Base-by-base conservation (phyloP, 2,888 invertebrate species). In the Brenthis hecate region DNA sequence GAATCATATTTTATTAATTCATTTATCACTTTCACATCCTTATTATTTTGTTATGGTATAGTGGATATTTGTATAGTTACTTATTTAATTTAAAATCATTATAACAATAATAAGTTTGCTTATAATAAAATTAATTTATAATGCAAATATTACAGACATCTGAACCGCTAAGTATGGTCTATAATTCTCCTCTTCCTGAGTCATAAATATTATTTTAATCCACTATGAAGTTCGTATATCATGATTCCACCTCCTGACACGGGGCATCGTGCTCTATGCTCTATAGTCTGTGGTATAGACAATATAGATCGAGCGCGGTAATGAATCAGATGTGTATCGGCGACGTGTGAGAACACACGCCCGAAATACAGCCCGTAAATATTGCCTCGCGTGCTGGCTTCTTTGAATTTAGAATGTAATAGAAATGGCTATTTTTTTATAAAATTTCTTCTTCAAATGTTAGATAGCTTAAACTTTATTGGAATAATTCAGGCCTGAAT, bases 321-420 rank as follows among this genome's bases (percentile, higher is more conserved):
- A 92, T 92, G 92, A 92, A 92, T 92, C 92, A 92, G 92, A 92
- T 92, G 87, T 89, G 90, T 92, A 91, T 91, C 91, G 85, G 80
- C 79, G 90, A 89, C 91, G 91, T 91, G 92, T 91, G 92, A 88
- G 91, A 92, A 91, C 92, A 91, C 88, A 91, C 91, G 91, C 88
- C 91, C 91, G 77, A 93, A 93, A 93, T 92, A 92, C 89, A 82
- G 80, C 85, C 86, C 83, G 90, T 91, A 91, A 92, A 91, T 91
- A 91, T 83, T 81, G 79, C 85, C 87, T 92, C 88, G 91, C 92
- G 92, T 91, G 92, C 88, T 83, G 82, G 78, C 76, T 66, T 76
- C 70, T 70, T 72, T 76, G 75, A 55, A 68, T 69, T 72, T 66
- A 58, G 74, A 79, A 79, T 50, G 68, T 32, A 5, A 6, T 82